Evolutionary conservation across 2,797 vertebrate genomes (phyloP).

Genomic region (Gymnoscopelus microlampas): DNA sequence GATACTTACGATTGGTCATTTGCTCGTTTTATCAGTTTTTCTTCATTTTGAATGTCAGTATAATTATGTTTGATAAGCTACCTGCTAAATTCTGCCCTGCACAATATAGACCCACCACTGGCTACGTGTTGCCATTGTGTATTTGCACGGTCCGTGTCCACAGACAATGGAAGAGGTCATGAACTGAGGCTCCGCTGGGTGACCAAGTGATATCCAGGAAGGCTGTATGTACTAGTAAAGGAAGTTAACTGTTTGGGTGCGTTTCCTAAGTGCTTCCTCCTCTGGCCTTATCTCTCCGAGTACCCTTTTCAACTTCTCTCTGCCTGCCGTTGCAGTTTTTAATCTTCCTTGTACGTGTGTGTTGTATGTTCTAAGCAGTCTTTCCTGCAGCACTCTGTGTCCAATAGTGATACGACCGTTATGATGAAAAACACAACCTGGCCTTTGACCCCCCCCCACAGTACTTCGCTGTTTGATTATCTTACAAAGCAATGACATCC

Average conservation of each 20-base stretch:
- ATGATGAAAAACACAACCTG: conserved; percentile 39
- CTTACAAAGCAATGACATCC: conserved; percentile 37
- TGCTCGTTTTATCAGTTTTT: neutral
- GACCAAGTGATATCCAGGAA: conserved; percentile 44
- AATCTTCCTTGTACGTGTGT: conserved; percentile 39
- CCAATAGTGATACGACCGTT: conserved; percentile 19
- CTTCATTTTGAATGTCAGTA: neutral
- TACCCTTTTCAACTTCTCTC: conserved; percentile 53
- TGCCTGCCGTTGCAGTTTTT: conserved; percentile 41
- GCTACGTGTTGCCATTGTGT: conserved; percentile 36
- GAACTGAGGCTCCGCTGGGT: conserved; percentile 46
- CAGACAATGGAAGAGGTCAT: conserved; percentile 46
- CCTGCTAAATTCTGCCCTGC: conserved; percentile 7
- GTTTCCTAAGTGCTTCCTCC: conserved; percentile 64
- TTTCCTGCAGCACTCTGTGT: conserved; percentile 21
- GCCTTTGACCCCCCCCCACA: conserved; percentile 46
- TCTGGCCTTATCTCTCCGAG: conserved; percentile 54
- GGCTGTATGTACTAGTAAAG: conserved; percentile 47
- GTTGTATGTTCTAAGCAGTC: conserved; percentile 21
- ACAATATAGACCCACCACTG: neutral
- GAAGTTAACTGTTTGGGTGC: conserved; percentile 57
- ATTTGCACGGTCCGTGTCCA: conserved; percentile 36
- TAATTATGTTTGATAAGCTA: conserved; percentile 8
- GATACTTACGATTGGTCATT: neutral
- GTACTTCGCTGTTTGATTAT: conserved; percentile 35